These are phyloP conservation scores for Apteryx owenii DNA, from an alignment of 2,113 vertebrate species.

Conservation along the genomic window DNA sequence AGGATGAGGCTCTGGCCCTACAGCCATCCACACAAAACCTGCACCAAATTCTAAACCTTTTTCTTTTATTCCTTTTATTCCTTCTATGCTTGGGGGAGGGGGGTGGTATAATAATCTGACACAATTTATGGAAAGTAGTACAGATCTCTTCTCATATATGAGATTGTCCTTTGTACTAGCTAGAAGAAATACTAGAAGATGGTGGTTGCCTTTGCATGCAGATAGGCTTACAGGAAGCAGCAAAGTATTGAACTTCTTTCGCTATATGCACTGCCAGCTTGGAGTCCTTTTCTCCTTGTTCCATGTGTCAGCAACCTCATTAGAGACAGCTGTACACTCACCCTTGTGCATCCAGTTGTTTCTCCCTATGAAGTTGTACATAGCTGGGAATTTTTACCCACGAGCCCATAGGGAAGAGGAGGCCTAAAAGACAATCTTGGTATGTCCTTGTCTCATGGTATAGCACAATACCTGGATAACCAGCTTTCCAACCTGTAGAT, in stretches of 20 bases:
- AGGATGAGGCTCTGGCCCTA: not conserved
- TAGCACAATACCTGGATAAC: not conserved
- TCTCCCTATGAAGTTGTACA: accelerated
- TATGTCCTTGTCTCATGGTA: not conserved
- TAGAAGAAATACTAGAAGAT: not conserved
- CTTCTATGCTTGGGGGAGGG: not conserved
- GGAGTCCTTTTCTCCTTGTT: not conserved
- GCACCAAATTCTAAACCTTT: not conserved
- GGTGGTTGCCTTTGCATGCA: not conserved
- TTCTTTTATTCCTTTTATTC: not conserved
- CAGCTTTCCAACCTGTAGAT: not conserved
- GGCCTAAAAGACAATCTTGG: not conserved
- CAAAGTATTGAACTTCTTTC: not conserved
- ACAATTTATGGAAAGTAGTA: not conserved
- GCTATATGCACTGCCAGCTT: not conserved
- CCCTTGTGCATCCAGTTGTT: not conserved
- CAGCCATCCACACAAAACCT: not conserved
- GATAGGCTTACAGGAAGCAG: not conserved
- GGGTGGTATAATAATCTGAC: not conserved
- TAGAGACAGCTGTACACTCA: not conserved
- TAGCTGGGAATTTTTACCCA: not conserved
- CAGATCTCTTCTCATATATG: not conserved
- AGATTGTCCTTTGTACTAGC: not conserved
- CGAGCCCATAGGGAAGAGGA: not conserved
- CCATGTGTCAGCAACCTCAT: not conserved